These are phyloP conservation scores for Cryptotermes secundus DNA, from an alignment of 1,140 invertebrate species.

Conservation along the genomic window DNA sequence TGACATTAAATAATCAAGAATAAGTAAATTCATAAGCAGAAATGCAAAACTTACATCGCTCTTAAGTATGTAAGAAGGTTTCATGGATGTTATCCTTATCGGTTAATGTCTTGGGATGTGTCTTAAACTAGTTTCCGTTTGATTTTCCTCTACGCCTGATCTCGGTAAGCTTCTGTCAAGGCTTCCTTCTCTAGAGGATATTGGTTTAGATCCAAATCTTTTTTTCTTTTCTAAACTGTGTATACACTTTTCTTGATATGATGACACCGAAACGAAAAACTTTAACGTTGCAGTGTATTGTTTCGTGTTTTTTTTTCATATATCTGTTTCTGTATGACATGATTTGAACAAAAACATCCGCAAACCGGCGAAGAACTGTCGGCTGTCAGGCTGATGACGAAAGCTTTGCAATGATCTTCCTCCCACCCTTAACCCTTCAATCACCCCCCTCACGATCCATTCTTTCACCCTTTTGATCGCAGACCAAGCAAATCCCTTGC, in stretches of 20 bases:
- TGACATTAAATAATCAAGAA: too few relatives aligned
- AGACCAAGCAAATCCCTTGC: background rate
- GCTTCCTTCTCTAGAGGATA: too few relatives aligned
- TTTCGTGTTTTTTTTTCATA: background rate
- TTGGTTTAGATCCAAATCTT: too few relatives aligned
- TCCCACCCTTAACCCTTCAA: background rate
- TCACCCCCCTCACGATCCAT: background rate
- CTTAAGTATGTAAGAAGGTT: too few relatives aligned
- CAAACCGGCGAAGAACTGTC: background rate
- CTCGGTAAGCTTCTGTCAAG: too few relatives aligned
- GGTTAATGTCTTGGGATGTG: too few relatives aligned
- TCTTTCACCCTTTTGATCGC: background rate
- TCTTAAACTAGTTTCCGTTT: too few relatives aligned
- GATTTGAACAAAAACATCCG: background rate
- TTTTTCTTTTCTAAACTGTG: background rate
- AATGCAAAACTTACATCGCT: too few relatives aligned
- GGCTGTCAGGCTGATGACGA: constrained; percentile 1
- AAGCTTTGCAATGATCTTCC: constrained; percentile 1
- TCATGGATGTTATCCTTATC: too few relatives aligned
- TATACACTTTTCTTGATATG: background rate
- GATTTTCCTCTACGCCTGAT: too few relatives aligned
- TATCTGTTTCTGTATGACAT: background rate
- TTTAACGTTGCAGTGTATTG: background rate
- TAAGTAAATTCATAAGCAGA: too few relatives aligned
- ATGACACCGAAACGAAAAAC: background rate